Percentiles rank a stretch among this genome's conserved stretches.
phyloP scores from a whole-genome alignment of 2,113 vertebrate species.

The Centrocercus urophasianus region DNA sequence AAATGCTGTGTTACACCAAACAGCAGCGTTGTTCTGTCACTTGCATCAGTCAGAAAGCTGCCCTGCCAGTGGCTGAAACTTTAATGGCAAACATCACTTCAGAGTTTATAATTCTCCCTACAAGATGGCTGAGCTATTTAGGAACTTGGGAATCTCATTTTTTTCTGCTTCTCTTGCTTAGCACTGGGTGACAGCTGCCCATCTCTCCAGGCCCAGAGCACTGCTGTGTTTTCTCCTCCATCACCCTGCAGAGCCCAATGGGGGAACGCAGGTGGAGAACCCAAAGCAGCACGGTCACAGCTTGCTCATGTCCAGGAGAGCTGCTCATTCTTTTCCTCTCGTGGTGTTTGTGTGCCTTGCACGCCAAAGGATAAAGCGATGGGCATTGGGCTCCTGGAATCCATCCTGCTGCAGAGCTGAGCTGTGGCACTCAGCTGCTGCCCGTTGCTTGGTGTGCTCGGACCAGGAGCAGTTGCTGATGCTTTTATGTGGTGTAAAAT shows the following conservation, averaged over 20 bases:
- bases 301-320: neutral
- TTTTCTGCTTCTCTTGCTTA: neutral
- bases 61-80: neutral
- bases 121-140: constrained; percentile 67
- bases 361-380: neutral
- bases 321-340: neutral
- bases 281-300: neutral
- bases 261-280: neutral
- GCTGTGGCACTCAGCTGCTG: neutral
- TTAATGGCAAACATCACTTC: constrained; percentile 24
- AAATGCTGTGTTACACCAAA: neutral
- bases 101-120: constrained; percentile 76
- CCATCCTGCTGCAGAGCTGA: neutral
- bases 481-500: neutral
- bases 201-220: neutral
- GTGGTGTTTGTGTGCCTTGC: neutral
- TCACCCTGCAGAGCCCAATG: neutral
- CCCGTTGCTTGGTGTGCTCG: neutral
- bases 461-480: neutral
- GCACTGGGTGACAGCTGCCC: fast-evolving
- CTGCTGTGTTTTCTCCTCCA: neutral
- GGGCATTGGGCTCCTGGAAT: neutral
- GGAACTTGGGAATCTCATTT: neutral
- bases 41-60: neutral
- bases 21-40: neutral